Conservation (phyloP, 2,888 invertebrate species). For the Gryllus longicercus region DNA sequence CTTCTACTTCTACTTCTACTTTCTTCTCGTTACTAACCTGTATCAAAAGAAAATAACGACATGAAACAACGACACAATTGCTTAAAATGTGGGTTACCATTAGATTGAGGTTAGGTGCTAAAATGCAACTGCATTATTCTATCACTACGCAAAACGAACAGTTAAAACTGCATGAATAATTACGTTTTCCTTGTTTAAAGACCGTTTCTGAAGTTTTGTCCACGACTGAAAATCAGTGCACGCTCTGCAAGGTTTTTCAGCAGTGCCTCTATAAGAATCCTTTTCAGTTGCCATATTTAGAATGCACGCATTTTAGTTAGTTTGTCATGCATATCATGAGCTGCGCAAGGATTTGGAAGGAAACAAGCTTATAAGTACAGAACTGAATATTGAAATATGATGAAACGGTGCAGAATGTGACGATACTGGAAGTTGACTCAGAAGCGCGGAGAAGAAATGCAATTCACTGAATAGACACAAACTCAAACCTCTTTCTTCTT, state of each 20-base stretch:
- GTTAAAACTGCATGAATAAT: neutral
- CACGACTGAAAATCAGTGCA: constrained; percentile 71
- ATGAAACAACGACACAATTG: constrained; percentile 27
- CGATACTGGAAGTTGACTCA: no score
- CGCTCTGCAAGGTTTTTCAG: constrained; percentile 58
- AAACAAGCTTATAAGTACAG: no score
- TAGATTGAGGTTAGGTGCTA: neutral
- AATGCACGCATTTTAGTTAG: neutral
- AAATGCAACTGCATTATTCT: neutral
- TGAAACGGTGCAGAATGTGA: no score
- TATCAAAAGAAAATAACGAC: neutral
- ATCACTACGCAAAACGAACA: neutral
- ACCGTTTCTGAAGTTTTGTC: constrained; percentile 61
- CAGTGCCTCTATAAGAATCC: neutral
- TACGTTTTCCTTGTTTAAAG: constrained; percentile 46
- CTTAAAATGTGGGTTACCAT: neutral
- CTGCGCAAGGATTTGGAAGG: no score
- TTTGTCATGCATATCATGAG: neutral
- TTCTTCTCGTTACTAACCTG: neutral
- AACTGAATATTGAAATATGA: no score
- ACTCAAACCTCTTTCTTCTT: no score
- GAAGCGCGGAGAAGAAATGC: no score
- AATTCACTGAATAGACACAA: no score
- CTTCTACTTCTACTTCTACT: constrained; percentile 43
- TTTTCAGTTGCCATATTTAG: neutral